Evolutionary conservation across 2,797 vertebrate genomes (phyloP), one percentile per base, ranked within the genome.

Genomic region (Picus viridis): DNA sequence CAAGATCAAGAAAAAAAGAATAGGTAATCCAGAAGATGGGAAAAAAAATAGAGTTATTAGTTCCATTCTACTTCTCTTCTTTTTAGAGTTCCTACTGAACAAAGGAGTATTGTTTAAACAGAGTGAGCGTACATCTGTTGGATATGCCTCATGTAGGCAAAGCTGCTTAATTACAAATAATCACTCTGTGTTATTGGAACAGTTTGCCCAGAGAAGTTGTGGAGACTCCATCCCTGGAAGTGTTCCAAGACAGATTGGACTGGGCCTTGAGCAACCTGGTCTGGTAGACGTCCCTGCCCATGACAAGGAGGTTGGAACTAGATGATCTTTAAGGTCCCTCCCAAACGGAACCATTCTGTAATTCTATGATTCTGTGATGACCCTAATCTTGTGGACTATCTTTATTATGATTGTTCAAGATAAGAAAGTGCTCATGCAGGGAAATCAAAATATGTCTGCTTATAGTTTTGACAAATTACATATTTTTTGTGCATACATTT

Each of bases 91-190:
- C 12, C 64, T 77, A 9, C 13, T 29, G 54, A 7, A 3, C 17
- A n/a, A 77, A 91, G 9, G 2, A 41, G 3, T 58, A 36, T 30
- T 58, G 4, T 29, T 85, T 51, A 43, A 92, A 54, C 64, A 9
- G 18, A 53, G 4, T 0, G 0, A 89, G n/a, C 5, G 39, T 39
- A 32, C 1, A 10, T 47, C 9, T 49, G 22, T 61, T 63, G 4
- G 4, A 70, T 70, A 73, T 20, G 56, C 26, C 64, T 5, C 6
- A 29, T 63, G 6, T 20, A n/a, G 11, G 10, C 53, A 58, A 67
- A 61, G 32, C 27, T 69, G 6, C 6, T 43, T 59, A 51, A 68
- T 41, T 45, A n/a, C 6, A 51, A 56, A n/a, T 13, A 63, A 18
- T 62, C 0, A 2, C 5, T 43, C 27, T 47, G 9, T 49, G 12